These are phyloP conservation scores for Falco biarmicus DNA, from an alignment of 2,797 vertebrate species.

Conservation along the genomic window DNA sequence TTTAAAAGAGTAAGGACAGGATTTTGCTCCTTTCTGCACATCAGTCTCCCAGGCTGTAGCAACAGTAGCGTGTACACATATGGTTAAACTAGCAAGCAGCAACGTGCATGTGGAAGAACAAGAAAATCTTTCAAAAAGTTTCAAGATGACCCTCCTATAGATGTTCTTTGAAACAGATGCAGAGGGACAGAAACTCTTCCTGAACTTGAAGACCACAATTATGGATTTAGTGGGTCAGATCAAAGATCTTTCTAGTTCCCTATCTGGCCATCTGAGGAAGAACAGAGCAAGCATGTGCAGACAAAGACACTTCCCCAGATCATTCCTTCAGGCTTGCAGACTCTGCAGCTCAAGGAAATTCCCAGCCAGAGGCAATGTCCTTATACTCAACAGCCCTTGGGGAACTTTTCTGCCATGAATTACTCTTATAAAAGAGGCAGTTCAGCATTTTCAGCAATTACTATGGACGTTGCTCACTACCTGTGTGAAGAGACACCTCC, in stretches of 20 bases:
- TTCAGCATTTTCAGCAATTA: background rate
- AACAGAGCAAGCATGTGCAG: background rate
- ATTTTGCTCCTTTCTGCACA: background rate
- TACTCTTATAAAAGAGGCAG: background rate
- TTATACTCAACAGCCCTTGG: background rate
- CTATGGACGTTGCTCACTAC: background rate
- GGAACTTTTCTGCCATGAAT: background rate
- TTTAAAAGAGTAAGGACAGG: background rate
- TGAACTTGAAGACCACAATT: background rate
- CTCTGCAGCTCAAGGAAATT: constrained; percentile 2
- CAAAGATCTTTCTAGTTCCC: background rate
- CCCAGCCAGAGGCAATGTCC: background rate
- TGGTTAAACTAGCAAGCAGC: background rate
- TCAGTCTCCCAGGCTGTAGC: background rate
- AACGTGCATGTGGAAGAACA: background rate
- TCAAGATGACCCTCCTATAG: background rate
- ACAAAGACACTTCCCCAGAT: background rate
- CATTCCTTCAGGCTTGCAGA: background rate
- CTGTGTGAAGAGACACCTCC: background rate
- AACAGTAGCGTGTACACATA: background rate
- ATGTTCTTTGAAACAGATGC: background rate
- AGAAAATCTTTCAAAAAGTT: background rate
- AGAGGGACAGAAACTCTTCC: background rate
- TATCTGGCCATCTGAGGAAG: background rate
- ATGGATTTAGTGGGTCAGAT: background rate